Base-by-base conservation (phyloP, 2,113 vertebrate species). In the Actinemys pallida region DNA sequence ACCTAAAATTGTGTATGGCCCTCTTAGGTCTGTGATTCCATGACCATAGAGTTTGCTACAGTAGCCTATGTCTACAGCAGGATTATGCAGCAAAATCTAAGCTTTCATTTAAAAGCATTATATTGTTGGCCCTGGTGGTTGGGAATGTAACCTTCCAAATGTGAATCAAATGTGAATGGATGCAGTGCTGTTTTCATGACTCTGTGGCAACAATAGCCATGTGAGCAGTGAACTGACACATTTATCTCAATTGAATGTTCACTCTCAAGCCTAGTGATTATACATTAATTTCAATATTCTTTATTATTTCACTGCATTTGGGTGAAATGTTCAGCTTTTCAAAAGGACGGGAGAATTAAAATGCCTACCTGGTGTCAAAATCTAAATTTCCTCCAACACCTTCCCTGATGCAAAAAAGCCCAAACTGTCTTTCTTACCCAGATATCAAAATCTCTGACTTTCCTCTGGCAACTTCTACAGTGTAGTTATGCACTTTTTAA, bases 1-100 rank as follows among this genome's bases (percentile, higher is more conserved):
- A 96, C 93, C 87, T 96, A 95, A 90, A 95, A 88, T 88, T 96
- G 89, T 85, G 92, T 79, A 69, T 76, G 31, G 75, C 79, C 84
- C 75, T 76, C 86, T 91, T 95, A 90, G 92, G 95, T 93, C 90
- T 83, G 35, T n/a, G 22, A 39, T 57, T 93, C 82, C 35, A 62
- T 62, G 90, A 52, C 24, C 65, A 83, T 93, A 92, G 92, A 91
- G 95, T 96, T 86, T 93, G 84, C 92, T 93, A 80, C 42, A 79
- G 86, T 90, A 95, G 20, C 42, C 24, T 8, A 25, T 14, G 10
- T 85, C 69, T 92, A 65, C 75, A 90, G 89, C 19, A 81, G 59
- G 52, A 52, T 88, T 95, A n/a, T 81, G 90, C 84, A 29, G 81
- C 56, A 88, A 50, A 87, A 94, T 79, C 57, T 83, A 82, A 49